A percentile compares a stretch with the other conserved stretches of the same genome.
Conservation (phyloP, 2,888 invertebrate species). For the Aphelenchoides bicaudatus region DNA sequence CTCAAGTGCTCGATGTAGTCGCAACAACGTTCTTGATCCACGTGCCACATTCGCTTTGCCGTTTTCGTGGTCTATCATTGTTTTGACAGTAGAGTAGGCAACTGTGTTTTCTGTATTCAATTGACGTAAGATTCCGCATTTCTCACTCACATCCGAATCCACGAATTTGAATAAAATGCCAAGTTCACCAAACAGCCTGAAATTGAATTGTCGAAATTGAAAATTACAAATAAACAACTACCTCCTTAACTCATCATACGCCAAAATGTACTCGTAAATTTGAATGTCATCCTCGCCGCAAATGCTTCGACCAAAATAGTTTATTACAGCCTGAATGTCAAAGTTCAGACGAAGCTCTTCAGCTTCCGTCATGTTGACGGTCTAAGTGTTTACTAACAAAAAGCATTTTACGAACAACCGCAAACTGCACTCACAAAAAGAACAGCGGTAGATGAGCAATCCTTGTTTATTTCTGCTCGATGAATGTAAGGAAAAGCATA, state of each 20-base stretch:
- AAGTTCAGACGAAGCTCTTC: too few species aligned
- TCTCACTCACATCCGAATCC: conserved; percentile 29
- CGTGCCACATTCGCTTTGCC: not conserved
- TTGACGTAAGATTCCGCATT: conserved; percentile 22
- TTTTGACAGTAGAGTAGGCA: conserved; percentile 21
- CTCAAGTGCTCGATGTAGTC: conserved; percentile 73
- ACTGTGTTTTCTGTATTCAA: conserved; percentile 11
- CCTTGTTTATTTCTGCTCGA: too few species aligned
- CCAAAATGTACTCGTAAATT: conserved; percentile 21
- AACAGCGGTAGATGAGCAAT: too few species aligned
- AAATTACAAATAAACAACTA: conserved; percentile 1
- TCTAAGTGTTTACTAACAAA: too few species aligned
- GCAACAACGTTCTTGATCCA: conserved; percentile 25
- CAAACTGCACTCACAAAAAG: too few species aligned
- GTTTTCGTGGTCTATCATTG: conserved; percentile 24
- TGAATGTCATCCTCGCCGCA: conserved; percentile 28
- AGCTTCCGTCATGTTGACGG: too few species aligned
- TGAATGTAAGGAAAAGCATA: too few species aligned
- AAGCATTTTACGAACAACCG: too few species aligned
- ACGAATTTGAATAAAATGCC: conserved; percentile 29
- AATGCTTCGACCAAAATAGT: too few species aligned
- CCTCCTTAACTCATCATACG: conserved; percentile 28
- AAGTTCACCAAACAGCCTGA: conserved; percentile 23
- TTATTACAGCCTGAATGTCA: too few species aligned
- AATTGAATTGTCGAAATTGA: not conserved